Base-by-base conservation (phyloP, 2,888 invertebrate species). In the Eupithecia pulchellata region DNA sequence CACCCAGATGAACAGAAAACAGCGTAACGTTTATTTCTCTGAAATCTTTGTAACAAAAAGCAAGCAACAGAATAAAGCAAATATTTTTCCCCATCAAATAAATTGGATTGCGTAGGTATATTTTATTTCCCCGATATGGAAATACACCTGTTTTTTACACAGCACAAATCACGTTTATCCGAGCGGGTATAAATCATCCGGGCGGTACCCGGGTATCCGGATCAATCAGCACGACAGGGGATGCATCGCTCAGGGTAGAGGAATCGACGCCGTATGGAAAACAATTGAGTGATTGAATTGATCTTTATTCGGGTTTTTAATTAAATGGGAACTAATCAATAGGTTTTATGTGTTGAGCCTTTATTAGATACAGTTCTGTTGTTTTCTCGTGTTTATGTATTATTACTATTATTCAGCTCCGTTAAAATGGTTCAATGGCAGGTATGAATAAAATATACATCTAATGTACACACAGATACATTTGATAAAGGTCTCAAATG, bases 211-310 rank as follows among this genome's bases (percentile, higher is more conserved):
- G 17, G 58, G 57, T 4, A 57, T 47, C 69, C 72, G 74, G 77
- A 76, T 77, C 77, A 75, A 74, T 76, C 74, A 75, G 74, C 69
- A 55, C 69, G 77, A 77, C 75, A 70, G 64, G 74, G 63, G 69
- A 42, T 65, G 75, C 68, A 77, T 75, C 77, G 69, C 72, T 74
- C 77, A 74, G 66, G 55, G 47, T 55, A 14, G 30, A 34, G 65
- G 71, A 61, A 76, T 75, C 71, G 74, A 72, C 72, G 69, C 72
- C 69, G 72, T 75, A 74, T 75, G 77, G 71, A 73, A 75, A 76
- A 60, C 58, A n/a, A 60, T 20, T 73, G 47, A 36, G 14, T 25
- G 55, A 68, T 68, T 68, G 64, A 64, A 67, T 67, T 71, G 71
- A 71, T 68, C 30, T 71, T 68, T 32, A 64, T 36, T 20, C 27